Evolutionary conservation across 1,140 invertebrate genomes (phyloP), one percentile per base, ranked within the genome.

Genomic region (Solenopsis fugax): DNA sequence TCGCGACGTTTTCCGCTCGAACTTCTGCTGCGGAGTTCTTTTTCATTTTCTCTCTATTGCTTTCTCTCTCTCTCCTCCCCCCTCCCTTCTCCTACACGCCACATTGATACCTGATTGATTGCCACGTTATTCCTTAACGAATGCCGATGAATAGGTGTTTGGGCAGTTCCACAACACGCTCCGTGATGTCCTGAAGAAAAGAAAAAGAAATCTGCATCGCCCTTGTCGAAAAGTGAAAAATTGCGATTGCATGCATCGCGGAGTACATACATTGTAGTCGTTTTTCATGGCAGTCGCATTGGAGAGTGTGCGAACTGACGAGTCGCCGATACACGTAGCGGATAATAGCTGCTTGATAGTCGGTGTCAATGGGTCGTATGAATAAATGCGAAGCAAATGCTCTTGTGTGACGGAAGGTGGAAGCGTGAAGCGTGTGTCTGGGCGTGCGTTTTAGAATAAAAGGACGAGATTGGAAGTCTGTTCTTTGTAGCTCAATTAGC

Each of bases 61-160:
- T 5, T 6, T 50, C 29, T 48, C n/a, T 41, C 4, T 24, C 21
- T 24, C 29, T 29, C 9, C 1, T n/a, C 41, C 16, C 18, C 21
- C 16, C 4, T 16, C 18, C 41, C 4, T 5, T 41, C 41, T 7
- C 41, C 7, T 7, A 4, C 7, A 41, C 41, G 1, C 7, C 54
- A 88, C 41, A 24, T 88, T 69, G 71, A 85, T 64, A 77, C 21
- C 37, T 18, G 41, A 41, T 41, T 58, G 86, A 45, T 34, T n/a
- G 37, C 58, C 34, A 9, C 48, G 29, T 67, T 21, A 24, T 9
- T n/a, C 6, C 0, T 5, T 50, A n/a, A 65, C 52, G 21, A 41
- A 34, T 16, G 10, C 1, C 29, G 45, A 21, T 10, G 24, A 65
- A 34, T 78, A 10, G 16, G 18, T 12, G 60, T 62, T 10, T 16